Evolutionary conservation across 2,113 vertebrate genomes (phyloP).

Genomic region (Pogonocichla stellata): DNA sequence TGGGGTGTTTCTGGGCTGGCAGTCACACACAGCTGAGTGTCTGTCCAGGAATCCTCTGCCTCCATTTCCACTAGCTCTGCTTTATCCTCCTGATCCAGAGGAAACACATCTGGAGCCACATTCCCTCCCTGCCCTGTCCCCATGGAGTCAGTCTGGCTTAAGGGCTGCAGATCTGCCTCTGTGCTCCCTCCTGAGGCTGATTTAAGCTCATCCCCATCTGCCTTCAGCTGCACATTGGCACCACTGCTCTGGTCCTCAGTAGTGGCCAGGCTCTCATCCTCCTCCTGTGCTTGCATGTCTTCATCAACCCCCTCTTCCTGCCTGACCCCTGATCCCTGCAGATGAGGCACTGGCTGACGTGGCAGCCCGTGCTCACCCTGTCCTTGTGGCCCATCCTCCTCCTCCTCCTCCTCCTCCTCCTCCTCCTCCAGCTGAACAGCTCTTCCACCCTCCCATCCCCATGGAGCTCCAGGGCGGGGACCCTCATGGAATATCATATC

Average conservation of each 20-base stretch:
- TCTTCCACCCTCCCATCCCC: accelerated
- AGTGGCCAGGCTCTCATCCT: neutral
- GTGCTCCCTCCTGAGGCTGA: accelerated
- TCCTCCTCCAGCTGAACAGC: neutral
- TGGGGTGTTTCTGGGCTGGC: too few relatives aligned
- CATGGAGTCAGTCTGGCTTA: accelerated
- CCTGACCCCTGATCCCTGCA: too few relatives aligned
- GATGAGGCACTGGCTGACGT: neutral
- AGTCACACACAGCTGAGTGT: too few relatives aligned
- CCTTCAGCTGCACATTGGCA: accelerated
- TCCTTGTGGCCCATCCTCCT: neutral
- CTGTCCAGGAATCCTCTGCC: too few relatives aligned
- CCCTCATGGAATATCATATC: too few relatives aligned
- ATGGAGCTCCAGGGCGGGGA: accelerated
- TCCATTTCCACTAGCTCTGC: neutral
- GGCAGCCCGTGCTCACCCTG: neutral
- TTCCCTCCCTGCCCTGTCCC: neutral
- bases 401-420: neutral
- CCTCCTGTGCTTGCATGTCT: accelerated
- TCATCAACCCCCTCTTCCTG: neutral
- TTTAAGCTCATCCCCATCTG: neutral
- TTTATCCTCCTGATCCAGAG: neutral
- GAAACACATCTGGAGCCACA: accelerated
- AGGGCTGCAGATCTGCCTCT: neutral
- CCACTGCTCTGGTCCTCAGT: accelerated